A percentile compares a stretch with the other conserved stretches of the same genome.
These are phyloP conservation scores for Rhinichthys osculus DNA, from an alignment of 2,797 vertebrate species.

Conservation along the genomic window DNA sequence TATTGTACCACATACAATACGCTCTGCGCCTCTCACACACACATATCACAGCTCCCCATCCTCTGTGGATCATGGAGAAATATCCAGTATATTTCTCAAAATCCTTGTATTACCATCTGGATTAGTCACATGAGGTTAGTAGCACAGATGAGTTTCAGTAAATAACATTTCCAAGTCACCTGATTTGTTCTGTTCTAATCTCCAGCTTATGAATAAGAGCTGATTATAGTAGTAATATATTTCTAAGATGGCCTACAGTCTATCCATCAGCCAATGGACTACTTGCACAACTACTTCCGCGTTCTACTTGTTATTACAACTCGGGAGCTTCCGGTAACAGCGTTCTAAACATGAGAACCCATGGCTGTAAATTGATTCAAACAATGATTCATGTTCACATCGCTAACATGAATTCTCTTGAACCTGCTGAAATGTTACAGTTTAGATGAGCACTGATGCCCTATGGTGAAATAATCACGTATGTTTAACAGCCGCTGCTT, in stretches of 20 bases:
- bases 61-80: slow-evolving; percentile 1
- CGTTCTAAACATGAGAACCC: too few relatives aligned
- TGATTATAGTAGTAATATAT: slow-evolving; percentile 8
- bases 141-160: slow-evolving; percentile 26
- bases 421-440: too few relatives aligned
- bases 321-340: too few relatives aligned
- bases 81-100: not conserved
- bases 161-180: slow-evolving; percentile 25
- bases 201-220: slow-evolving; percentile 19
- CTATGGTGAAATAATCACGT: too few relatives aligned
- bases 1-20: slow-evolving; percentile 16
- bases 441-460: too few relatives aligned
- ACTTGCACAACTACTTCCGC: too few relatives aligned
- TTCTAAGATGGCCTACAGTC: not conserved
- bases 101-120: slow-evolving; percentile 19
- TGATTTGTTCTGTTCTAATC: slow-evolving; percentile 27
- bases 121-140: slow-evolving; percentile 29
- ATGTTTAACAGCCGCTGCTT: too few relatives aligned
- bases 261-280: slow-evolving; percentile 10
- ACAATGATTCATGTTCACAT: too few relatives aligned
- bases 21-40: not conserved
- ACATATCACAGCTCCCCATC: not conserved
- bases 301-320: too few relatives aligned
- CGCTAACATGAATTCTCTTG: too few relatives aligned
- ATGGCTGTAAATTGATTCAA: too few relatives aligned